Base-by-base conservation (phyloP, 1,140 invertebrate species). In the Campoletis sonorensis region DNA sequence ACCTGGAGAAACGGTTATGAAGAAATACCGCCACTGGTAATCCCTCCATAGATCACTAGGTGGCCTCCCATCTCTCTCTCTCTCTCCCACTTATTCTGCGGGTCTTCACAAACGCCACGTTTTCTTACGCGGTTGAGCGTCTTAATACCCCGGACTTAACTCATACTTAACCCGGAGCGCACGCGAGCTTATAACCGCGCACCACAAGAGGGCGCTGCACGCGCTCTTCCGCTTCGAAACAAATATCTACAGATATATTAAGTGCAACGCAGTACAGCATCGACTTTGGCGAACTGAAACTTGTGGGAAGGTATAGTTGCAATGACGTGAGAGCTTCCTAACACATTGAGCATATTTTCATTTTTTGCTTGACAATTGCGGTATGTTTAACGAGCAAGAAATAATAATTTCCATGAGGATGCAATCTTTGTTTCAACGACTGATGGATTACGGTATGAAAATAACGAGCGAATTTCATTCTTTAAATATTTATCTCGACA, bases 101-200 rank as follows among this genome's bases (percentile, higher is more conserved):
- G 58, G 11, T 58, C 71, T 27, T 54, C 68, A 30, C 58, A 79
- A 81, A 45, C 78, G 30, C 82, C 71, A 80, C 79, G 81, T 79
- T 78, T 79, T 83, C 79, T 64, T 64, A 45, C 76, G 58, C 76
- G 76, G 76, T 61, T 78, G 49, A 71, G 64, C 68, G 81, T 85
- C 84, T 86, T 87, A 87, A 87, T 86, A 83, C 83, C 83, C 51
- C 21, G 54, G 84, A 83, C 84, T 87, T 87, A 87, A 87, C 79
- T 85, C 84, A 83, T 81, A 80, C 83, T 87, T 87, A 85, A 84
- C 81, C 73, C 72, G 75, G 40, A 45, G 68, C 67, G 51, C 82
- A 78, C 51, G 72, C 79, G 71, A 64, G 81, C 70, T 54, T 75
- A 64, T 54, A 73, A 82, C 45, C 77, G 37, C 77, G 54, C 21